phyloP scores from a whole-genome alignment of 1,140 invertebrate species.

The Papilio glaucus region DNA sequence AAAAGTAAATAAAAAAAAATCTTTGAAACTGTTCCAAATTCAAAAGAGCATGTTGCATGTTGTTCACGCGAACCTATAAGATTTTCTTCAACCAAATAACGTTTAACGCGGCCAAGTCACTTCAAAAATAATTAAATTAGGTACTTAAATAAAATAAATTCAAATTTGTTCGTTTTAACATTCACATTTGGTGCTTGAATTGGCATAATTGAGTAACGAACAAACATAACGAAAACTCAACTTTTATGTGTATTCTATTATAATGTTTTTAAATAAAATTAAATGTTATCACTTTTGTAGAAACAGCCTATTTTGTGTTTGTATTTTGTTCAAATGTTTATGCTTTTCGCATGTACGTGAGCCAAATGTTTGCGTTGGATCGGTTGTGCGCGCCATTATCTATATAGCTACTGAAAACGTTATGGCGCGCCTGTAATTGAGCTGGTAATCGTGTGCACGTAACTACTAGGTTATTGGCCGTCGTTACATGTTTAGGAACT shows the following conservation, averaged over 20 bases:
- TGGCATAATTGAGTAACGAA: neutral
- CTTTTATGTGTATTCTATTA: neutral
- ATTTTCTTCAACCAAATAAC: too few species aligned
- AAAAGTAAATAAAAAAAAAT: too few species aligned
- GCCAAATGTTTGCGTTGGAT: conserved; percentile 15
- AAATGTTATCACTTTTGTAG: neutral
- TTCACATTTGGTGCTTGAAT: too few species aligned
- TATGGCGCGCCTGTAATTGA: neutral
- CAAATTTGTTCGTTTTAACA: too few species aligned
- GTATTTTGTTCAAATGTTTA: conserved; percentile 20
- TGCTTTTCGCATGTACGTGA: conserved; percentile 12
- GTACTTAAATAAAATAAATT: too few species aligned
- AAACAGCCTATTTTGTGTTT: neutral
- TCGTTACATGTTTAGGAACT: neutral
- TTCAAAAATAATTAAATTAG: too few species aligned
- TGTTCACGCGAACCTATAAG: too few species aligned
- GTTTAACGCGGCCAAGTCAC: too few species aligned
- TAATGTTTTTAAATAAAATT: neutral
- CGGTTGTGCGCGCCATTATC: conserved; percentile 1
- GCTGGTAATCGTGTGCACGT: neutral
- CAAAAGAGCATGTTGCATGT: too few species aligned
- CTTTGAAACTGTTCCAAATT: too few species aligned
- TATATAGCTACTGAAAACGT: neutral
- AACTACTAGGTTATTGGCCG: neutral
- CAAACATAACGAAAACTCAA: too few species aligned